Conservation (phyloP, 2,888 invertebrate species). For the Ormia ochracea region DNA sequence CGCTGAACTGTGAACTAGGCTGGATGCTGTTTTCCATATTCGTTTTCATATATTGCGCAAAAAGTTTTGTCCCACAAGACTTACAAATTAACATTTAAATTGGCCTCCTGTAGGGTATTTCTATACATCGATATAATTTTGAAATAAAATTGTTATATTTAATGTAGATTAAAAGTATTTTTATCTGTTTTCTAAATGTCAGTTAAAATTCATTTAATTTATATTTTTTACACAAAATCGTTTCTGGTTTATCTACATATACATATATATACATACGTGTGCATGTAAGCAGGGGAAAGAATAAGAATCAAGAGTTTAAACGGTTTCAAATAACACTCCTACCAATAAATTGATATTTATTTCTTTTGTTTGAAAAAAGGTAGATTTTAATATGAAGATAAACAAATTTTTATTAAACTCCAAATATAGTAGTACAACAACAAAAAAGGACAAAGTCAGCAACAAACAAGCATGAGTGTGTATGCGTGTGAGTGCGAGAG, state of each 20-base stretch:
- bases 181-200: constrained; percentile 42
- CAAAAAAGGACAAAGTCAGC: constrained; percentile 6
- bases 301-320: constrained; percentile 12
- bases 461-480: background rate
- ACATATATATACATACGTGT: no score
- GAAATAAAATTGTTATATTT: constrained; percentile 11
- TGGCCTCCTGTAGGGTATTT: background rate
- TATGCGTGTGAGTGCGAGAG: no score
- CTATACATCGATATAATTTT: background rate
- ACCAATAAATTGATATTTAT: constrained; percentile 2
- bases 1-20: no score
- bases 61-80: background rate
- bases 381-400: constrained; percentile 53
- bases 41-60: no score
- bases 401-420: constrained; percentile 30
- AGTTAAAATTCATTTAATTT: constrained; percentile 26
- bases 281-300: constrained; percentile 8
- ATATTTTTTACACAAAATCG: background rate
- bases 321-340: constrained; percentile 28
- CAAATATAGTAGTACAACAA: constrained; percentile 4
- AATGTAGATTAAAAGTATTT: constrained; percentile 25
- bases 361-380: background rate
- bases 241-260: background rate
- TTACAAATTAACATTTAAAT: background rate
- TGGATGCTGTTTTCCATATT: no score